phyloP scores from a whole-genome alignment of 2,797 vertebrate species.

The Perodicticus potto region DNA sequence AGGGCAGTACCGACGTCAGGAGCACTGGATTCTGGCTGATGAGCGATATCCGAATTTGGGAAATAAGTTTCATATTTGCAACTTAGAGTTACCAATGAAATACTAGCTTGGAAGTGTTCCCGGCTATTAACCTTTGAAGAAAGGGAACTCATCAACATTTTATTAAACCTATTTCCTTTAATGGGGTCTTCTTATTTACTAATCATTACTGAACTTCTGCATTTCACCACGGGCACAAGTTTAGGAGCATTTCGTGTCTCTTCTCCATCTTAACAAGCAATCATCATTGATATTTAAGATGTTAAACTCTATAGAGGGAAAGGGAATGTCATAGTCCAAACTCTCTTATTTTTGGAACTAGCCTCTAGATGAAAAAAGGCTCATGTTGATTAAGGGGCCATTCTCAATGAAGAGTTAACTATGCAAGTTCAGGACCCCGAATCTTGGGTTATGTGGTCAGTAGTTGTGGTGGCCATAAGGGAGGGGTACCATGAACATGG shows the following conservation, averaged over 20 bases:
- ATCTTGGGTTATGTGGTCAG: neutral
- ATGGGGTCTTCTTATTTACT: constrained; percentile 69
- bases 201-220: neutral
- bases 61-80: constrained; percentile 46
- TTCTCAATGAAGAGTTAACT: neutral
- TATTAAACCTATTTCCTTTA: constrained; percentile 69
- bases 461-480: neutral
- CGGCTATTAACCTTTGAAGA: constrained; percentile 80
- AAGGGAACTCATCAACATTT: constrained; percentile 76
- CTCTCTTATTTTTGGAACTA: neutral
- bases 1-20: neutral
- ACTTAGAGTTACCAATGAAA: neutral
- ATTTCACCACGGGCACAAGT: neutral
- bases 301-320: neutral
- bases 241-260: neutral
- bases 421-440: neutral
- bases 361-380: neutral
- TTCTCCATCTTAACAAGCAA: neutral
- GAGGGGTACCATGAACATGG: accelerated
- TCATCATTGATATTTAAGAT: constrained; percentile 21
- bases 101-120: constrained; percentile 14
- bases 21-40: neutral
- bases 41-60: neutral
- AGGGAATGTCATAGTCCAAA: neutral
- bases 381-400: no score